Evolutionary conservation across 2,797 vertebrate genomes (phyloP).

Genomic region (Gymnodraco acuticeps): DNA sequence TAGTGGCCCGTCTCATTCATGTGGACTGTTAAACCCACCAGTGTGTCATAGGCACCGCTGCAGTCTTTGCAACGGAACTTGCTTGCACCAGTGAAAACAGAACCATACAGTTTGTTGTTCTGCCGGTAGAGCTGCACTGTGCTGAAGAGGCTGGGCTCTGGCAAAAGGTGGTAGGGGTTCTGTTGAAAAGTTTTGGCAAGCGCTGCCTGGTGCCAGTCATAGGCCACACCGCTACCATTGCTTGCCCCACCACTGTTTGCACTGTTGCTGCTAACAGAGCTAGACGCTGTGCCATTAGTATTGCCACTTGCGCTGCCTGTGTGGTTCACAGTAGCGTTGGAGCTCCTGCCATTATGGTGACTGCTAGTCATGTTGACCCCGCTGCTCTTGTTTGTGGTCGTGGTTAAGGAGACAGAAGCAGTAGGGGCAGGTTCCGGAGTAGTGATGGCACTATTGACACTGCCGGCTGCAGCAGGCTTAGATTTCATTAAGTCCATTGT

Average conservation of each 20-base stretch:
- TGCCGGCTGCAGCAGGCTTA: slow-evolving; percentile 88
- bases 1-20: slow-evolving; percentile 99
- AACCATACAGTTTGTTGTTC: slow-evolving; percentile 98
- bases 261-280: slow-evolving; percentile 76
- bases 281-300: slow-evolving; percentile 75
- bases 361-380: slow-evolving; percentile 79
- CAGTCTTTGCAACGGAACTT: slow-evolving; percentile 99
- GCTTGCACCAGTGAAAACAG: slow-evolving; percentile 98
- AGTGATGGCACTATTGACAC: slow-evolving; percentile 80
- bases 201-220: slow-evolving; percentile 94
- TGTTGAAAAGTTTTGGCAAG: slow-evolving; percentile 98
- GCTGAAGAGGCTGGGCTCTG: slow-evolving; percentile 99
- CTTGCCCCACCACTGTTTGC: slow-evolving; percentile 71
- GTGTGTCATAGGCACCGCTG: slow-evolving; percentile 97
- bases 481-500: slow-evolving; percentile 93
- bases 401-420: slow-evolving; percentile 76
- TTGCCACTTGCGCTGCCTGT: slow-evolving; percentile 70
- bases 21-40: slow-evolving; percentile 98
- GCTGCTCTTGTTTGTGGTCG: slow-evolving; percentile 81
- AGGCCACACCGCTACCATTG: slow-evolving; percentile 87
- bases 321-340: slow-evolving; percentile 86
- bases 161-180: slow-evolving; percentile 94
- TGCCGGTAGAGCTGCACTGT: slow-evolving; percentile 98
- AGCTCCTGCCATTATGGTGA: slow-evolving; percentile 84
- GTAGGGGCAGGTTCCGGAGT: slow-evolving; percentile 66